phyloP scores from a whole-genome alignment of 2,888 invertebrate genomes.

The Sturmia bella region DNA sequence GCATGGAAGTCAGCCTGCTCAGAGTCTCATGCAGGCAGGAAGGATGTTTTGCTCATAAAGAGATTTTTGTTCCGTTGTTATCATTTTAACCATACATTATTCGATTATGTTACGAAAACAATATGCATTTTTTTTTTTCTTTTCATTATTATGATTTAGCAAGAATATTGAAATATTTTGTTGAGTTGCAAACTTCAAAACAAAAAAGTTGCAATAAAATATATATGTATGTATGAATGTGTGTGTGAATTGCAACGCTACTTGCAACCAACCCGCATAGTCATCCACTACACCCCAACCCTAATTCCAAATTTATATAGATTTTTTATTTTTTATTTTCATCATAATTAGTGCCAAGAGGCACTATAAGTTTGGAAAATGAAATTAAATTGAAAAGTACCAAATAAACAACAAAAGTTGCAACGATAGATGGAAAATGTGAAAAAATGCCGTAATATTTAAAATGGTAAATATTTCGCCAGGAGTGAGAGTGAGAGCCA shows the following conservation, averaged over 20 bases:
- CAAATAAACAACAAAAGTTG: slow-evolving; percentile 33
- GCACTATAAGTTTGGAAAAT: slow-evolving; percentile 24
- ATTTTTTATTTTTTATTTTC: background rate
- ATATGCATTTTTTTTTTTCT: slow-evolving; percentile 32
- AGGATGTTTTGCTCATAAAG: slow-evolving; percentile 51
- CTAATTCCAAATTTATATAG: background rate
- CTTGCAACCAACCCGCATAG: background rate
- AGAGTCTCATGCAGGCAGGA: background rate
- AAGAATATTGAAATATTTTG: slow-evolving; percentile 50
- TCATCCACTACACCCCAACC: background rate
- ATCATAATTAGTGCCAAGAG: slow-evolving; percentile 50
- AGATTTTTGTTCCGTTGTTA: slow-evolving; percentile 56
- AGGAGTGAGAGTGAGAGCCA: too few relatives aligned
- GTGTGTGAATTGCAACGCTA: slow-evolving; percentile 23
- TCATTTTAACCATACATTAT: slow-evolving; percentile 66
- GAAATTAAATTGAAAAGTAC: slow-evolving; percentile 53
- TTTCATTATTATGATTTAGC: background rate
- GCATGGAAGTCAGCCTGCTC: slow-evolving; percentile 18
- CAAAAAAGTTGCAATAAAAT: background rate
- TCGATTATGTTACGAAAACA: slow-evolving; percentile 65
- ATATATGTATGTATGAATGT: background rate
- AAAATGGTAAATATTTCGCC: too few relatives aligned
- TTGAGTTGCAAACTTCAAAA: slow-evolving; percentile 15
- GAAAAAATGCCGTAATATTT: too few relatives aligned
- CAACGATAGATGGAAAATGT: too few relatives aligned